phyloP scores from a whole-genome alignment of 2,113 vertebrate genomes.

The Lamprotornis superbus region DNA sequence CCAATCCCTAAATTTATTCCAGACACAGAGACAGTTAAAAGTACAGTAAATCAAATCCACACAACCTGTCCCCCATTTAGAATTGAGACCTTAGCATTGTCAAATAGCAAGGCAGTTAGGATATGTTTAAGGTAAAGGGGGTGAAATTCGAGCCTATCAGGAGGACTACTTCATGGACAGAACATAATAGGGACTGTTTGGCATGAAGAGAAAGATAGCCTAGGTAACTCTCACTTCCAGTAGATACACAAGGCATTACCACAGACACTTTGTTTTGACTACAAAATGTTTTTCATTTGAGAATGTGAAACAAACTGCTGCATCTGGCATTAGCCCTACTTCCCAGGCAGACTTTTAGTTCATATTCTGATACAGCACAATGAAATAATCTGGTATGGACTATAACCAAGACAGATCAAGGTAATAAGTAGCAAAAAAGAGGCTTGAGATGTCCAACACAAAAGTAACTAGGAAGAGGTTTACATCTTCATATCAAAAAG shows the following conservation, averaged over 20 bases:
- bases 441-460: neutral
- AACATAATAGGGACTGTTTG: neutral
- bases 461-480: neutral
- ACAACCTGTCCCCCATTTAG: neutral
- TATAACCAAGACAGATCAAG: neutral
- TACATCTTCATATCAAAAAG: neutral
- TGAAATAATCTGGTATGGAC: neutral
- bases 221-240: neutral
- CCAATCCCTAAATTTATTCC: constrained; percentile 1
- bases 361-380: neutral
- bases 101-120: neutral
- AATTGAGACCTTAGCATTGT: neutral
- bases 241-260: neutral
- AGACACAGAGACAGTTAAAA: constrained; percentile 76
- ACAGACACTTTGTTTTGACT: neutral
- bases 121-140: neutral
- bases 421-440: neutral
- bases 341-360: neutral
- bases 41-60: constrained; percentile 13
- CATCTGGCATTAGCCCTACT: neutral
- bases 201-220: neutral
- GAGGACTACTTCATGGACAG: neutral
- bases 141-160: neutral
- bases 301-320: neutral
- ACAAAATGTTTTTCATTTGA: neutral